These are phyloP conservation scores for Yponomeuta malinellus DNA, from an alignment of 2,888 invertebrate species.

Conservation along the genomic window DNA sequence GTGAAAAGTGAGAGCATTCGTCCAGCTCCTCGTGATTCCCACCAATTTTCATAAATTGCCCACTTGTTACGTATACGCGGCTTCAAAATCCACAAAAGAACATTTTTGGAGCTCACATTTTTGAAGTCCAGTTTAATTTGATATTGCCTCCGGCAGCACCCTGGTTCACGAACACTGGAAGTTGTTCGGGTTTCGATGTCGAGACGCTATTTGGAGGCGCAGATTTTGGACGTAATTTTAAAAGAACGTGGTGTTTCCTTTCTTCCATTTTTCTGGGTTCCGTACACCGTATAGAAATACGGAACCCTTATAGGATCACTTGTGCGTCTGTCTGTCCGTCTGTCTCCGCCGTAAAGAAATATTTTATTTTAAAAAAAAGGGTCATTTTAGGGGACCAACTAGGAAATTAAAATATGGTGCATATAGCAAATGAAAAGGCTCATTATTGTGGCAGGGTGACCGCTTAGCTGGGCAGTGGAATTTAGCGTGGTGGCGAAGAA, in stretches of 20 bases:
- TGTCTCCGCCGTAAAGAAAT: no score
- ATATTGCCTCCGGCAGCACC: conserved; percentile 13
- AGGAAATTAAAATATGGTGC: no score
- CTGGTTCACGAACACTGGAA: conserved; percentile 3
- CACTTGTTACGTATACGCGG: conserved; percentile 15
- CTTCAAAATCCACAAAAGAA: conserved; percentile 16
- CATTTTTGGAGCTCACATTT: conserved; percentile 14
- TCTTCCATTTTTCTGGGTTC: not conserved
- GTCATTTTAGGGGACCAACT: no score
- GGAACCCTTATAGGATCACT: no score
- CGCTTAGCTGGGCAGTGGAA: no score
- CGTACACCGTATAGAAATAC: no score
- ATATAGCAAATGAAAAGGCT: no score
- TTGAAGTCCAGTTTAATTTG: conserved; percentile 16
- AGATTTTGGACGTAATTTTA: not conserved
- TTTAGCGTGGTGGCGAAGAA: no score
- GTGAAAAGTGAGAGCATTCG: conserved; percentile 49
- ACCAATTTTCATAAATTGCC: conserved; percentile 23
- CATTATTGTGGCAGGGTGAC: no score
- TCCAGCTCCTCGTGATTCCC: conserved; percentile 40
- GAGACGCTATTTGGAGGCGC: not conserved
- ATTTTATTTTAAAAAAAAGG: no score
- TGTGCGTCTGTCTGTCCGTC: no score
- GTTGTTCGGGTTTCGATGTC: not conserved
- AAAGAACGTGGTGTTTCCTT: not conserved